Base-by-base conservation (phyloP, 2,113 vertebrate genomes). In the Polyodon spathula region DNA sequence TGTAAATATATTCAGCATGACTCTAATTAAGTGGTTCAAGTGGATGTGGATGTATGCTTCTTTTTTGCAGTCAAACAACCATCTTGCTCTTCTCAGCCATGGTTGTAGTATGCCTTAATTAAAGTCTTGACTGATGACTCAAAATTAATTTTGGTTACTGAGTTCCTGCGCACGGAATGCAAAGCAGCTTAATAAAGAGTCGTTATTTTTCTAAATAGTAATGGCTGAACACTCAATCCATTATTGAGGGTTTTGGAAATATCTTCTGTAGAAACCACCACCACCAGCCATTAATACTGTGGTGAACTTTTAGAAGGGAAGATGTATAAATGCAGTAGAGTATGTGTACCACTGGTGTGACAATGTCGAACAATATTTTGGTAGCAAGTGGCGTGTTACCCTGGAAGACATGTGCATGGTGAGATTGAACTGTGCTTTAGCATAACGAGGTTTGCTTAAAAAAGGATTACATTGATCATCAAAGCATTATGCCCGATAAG, bases 11-110 rank as follows among this genome's bases (percentile, higher is more conserved):
- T 27, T 14, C 43, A 4, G 48, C 46, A 27, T 56, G 9, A 42
- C 16, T 42, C 3, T 46, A 60, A 54, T 16, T 38, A 66, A 61
- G 48, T 11, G 16, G 64, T 66, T 56, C 16, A 40, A 43, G 64
- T 37, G 58, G 52, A 60, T 51, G 54, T 61, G 64, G 17, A 14
- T 60, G 40, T 46, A 41, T 41, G 58, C 42, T 61, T 65, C 43
- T n/a, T 65, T 56, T 61, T 65, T 61, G 58, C 52, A 50, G 60
- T 65, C 63, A 61, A 61, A 65, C 63, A 56, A 43, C 43, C 58
- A 56, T 56, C 43, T 8, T 46, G 58, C 52, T 65, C 42, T 65
- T 66, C 53, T 42, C 14, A 8, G 43, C 7, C 43, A 44, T 44
- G 43, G 43, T 7, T 8, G 43, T 44, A 12, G 7, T 8, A 44